These are phyloP conservation scores for Hypena proboscidalis DNA, from an alignment of 2,888 invertebrate genomes.

Conservation along the genomic window DNA sequence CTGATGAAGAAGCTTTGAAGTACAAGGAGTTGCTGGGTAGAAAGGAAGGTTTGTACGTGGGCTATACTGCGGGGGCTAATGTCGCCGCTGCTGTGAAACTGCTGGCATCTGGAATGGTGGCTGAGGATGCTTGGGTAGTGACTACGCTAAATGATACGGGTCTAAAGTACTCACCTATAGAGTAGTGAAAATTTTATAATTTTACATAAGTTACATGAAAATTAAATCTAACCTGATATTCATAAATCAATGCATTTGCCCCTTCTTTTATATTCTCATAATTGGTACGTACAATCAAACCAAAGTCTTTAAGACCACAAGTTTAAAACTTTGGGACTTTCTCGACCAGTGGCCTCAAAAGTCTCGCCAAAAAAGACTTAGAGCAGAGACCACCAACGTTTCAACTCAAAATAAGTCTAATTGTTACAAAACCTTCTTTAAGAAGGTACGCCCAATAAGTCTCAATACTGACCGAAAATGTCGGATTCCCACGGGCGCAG, in stretches of 20 bases:
- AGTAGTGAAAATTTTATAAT: not conserved
- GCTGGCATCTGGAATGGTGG: constrained; percentile 66
- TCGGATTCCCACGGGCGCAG: constrained; percentile 59
- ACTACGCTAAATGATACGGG: constrained; percentile 73
- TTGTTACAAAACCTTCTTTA: constrained; percentile 13
- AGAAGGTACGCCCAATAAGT: constrained; percentile 31
- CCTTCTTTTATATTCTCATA: no score
- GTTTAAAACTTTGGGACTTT: no score
- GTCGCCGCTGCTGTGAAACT: constrained; percentile 75
- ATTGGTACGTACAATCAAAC: no score
- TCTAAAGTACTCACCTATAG: constrained; percentile 60
- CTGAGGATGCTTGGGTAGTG: constrained; percentile 73
- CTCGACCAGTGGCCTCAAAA: no score
- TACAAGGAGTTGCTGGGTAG: constrained; percentile 69
- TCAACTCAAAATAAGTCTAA: constrained; percentile 10
- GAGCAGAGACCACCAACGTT: constrained; percentile 23
- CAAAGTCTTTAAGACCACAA: no score
- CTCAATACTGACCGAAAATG: constrained; percentile 44
- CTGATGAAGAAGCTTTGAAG: constrained; percentile 68
- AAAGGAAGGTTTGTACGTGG: constrained; percentile 75
- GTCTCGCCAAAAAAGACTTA: not conserved
- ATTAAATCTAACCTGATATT: no score
- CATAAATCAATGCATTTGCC: no score
- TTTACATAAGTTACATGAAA: no score
- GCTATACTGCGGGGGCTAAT: constrained; percentile 78